Conservation (phyloP, 2,888 invertebrate species). For the Rugalucina vietnamica region DNA sequence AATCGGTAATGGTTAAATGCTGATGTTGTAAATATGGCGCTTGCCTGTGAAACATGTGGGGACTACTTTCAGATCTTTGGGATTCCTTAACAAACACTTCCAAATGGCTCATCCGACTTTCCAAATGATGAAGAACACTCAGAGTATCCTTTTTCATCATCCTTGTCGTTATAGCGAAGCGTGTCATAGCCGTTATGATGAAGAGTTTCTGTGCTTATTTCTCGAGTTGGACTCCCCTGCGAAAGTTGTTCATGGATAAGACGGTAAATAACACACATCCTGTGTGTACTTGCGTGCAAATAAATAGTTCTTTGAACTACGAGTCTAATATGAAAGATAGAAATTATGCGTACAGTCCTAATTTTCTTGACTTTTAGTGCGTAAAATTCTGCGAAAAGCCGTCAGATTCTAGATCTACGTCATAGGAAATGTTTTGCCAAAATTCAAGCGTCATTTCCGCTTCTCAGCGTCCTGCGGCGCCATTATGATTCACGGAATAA, state of each 20-base stretch:
- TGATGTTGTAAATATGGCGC: too few relatives aligned
- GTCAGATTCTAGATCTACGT: too few relatives aligned
- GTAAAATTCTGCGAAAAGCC: too few relatives aligned
- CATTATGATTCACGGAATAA: too few relatives aligned
- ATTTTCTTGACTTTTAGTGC: too few relatives aligned
- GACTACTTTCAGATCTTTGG: not conserved
- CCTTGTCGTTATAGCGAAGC: not conserved
- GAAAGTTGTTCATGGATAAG: not conserved
- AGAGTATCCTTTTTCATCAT: not conserved
- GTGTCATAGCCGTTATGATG: not conserved
- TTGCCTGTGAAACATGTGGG: not conserved
- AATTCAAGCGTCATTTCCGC: too few relatives aligned
- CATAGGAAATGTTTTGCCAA: too few relatives aligned
- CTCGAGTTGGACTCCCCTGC: not conserved
- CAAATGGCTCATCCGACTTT: not conserved
- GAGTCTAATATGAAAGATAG: too few relatives aligned
- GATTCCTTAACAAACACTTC: not conserved
- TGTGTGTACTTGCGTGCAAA: not conserved
- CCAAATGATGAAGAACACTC: not conserved
- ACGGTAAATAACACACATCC: not conserved
- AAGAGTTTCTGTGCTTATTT: not conserved
- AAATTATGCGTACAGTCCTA: too few relatives aligned
- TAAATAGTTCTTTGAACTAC: not conserved
- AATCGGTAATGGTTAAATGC: not conserved
- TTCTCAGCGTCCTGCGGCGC: too few relatives aligned